phyloP scores from a whole-genome alignment of 2,797 vertebrate genomes.

The Bradypodion pumilum region DNA sequence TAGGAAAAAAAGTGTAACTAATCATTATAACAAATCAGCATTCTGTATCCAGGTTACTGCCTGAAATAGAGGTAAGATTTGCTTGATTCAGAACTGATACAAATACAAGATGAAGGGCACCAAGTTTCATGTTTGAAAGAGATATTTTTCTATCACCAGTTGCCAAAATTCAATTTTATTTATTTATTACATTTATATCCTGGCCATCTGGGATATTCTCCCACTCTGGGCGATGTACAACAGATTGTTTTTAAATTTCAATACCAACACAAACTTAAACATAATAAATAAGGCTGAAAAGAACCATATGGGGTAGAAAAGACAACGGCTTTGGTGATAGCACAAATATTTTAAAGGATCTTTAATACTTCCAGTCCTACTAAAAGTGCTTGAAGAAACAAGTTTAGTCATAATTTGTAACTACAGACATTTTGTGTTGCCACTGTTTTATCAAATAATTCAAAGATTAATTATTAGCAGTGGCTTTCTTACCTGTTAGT shows the following conservation, averaged over 20 bases:
- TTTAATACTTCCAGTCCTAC: not conserved
- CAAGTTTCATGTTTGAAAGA: not conserved
- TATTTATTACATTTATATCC: too few relatives aligned
- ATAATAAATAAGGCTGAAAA: too few relatives aligned
- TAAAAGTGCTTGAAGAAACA: not conserved
- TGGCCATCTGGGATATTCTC: too few relatives aligned
- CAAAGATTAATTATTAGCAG: not conserved
- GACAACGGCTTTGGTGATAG: too few relatives aligned
- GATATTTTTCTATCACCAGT: not conserved
- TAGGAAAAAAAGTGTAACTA: slow-evolving; percentile 56
- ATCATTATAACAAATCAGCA: slow-evolving; percentile 3
- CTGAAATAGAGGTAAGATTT: not conserved
- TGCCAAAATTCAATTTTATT: not conserved
- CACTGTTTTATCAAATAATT: not conserved
- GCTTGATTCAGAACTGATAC: not conserved
- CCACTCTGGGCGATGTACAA: too few relatives aligned
- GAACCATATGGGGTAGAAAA: too few relatives aligned
- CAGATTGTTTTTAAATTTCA: too few relatives aligned
- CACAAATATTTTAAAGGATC: not conserved
- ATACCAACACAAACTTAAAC: too few relatives aligned
- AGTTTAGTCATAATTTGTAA: not conserved
- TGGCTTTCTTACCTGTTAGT: slow-evolving; percentile 84
- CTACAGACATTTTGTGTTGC: not conserved
- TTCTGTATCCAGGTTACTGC: not conserved
- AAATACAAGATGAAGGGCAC: not conserved